Evolutionary conservation across 2,113 vertebrate species (phyloP), one percentile per base, ranked within the genome.

Genomic region (Ardeotis arabs): DNA sequence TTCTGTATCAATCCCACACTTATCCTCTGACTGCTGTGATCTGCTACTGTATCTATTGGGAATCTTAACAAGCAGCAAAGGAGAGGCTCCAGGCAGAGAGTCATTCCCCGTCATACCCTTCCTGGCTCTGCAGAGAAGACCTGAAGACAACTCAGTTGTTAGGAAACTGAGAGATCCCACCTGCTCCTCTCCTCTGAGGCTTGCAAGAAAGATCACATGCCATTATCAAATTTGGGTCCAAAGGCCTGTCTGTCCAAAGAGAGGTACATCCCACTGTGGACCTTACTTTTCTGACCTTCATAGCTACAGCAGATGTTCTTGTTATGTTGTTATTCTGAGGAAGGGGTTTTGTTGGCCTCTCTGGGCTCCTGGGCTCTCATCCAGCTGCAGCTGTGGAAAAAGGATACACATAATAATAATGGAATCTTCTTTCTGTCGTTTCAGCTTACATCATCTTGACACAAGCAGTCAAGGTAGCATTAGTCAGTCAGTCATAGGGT

Each of bases 341-440:
- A 95, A 69, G 33, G 83, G 87, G 94, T n/a, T 94, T 83, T 94
- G 50, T 25, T 85, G 64, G 88, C 83, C 82, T 89, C 89, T 95
- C 56, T 93, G 70, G 59, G 69, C 76, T 93, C 82, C 72, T 5
- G 69, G 95, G 92, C 94, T 92, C 39, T 75, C 44, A 80, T 96
- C 82, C 96, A 97, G 85, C 86, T 85, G 70, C 93, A 97, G 77
- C 83, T 96, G 85, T 96, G 78, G 95, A 96, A 96, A 96, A 92
- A 93, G 90, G 79, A 95, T 91, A 67, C 39, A 76, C 90, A 97
- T 93, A 96, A 97, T 92, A 98, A 96, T 93, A 96, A 90, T 73
- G 85, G 85, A 95, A 95, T 91, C 82, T 96, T 96, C 92, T 82
- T 97, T 78, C 84, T 97, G 93, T 89, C 41, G 0, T 95, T 96